Evolutionary conservation across 2,797 vertebrate species (phyloP), one percentile per base, ranked within the genome.

Genomic region (Phaenicophaeus curvirostris): DNA sequence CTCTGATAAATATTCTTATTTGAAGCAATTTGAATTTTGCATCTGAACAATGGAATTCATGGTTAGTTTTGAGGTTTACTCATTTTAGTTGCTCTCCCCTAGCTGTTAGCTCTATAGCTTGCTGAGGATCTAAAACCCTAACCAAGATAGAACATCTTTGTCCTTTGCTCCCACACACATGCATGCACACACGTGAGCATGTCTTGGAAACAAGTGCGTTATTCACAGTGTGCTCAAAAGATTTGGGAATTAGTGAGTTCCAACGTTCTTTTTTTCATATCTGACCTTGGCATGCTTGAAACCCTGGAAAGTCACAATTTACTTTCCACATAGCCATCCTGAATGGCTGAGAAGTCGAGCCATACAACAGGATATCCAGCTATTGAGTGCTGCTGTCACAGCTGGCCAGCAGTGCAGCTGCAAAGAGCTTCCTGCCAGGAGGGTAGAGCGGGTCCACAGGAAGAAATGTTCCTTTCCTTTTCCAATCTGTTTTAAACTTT

Each of bases 301-400:
- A 97, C 96, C 97, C 96, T 98, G 97, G 97, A 98, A 98, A 98
- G 97, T 94, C 95, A 94, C 96, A 96, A 94, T 93, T 97, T 94
- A 80, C 91, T 92, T 97, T 97, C 87, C 95, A 92, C 94, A 85
- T 46, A 95, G 95, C 96, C 57, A 74, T 90, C 93, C 92, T 93
- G 96, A 95, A 92, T 84, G 96, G 96, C 94, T 97, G 96, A 91
- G 96, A 96, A 93, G 92, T 93, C 31, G 89, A 97, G 92, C 96
- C 85, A 54, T 96, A 82, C 95, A 97, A 98, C 98, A 99, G 98
- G 98, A 99, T 98, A 99, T 99, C 98, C 98, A 98, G 98, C 98
- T 98, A 98, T 99, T 99, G 98, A 99, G 94, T 44, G 31, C 95
- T 92, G 96, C 97, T 98, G 98, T 98, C 98, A 98, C 98, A 98